These are phyloP conservation scores for Polypterus senegalus DNA, from an alignment of 2,113 vertebrate species.

Conservation along the genomic window DNA sequence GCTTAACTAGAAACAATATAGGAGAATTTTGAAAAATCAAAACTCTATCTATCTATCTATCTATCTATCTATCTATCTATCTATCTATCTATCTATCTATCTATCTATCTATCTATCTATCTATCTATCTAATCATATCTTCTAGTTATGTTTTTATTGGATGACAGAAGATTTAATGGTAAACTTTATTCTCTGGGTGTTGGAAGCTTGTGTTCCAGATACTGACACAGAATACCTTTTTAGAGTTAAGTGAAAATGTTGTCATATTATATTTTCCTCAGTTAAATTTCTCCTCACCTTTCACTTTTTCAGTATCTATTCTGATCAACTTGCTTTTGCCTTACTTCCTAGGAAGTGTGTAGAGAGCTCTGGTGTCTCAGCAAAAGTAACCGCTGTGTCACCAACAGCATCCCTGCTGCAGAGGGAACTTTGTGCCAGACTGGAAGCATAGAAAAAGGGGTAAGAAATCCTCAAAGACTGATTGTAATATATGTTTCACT, in stretches of 20 bases:
- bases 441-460: slow-evolving; percentile 91
- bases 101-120: too few species aligned
- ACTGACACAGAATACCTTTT: not conserved
- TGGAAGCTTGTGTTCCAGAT: slow-evolving; percentile 18
- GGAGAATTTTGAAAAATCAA: not conserved
- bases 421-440: slow-evolving; percentile 94
- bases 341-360: slow-evolving; percentile 99
- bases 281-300: not conserved
- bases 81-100: too few species aligned
- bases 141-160: too few species aligned
- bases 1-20: not conserved
- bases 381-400: slow-evolving; percentile 98
- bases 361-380: slow-evolving; percentile 99
- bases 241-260: not conserved
- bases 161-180: not conserved
- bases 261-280: too few species aligned
- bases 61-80: too few species aligned
- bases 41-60: too few species aligned
- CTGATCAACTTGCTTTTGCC: slow-evolving; percentile 94
- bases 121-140: too few species aligned
- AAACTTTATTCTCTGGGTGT: not conserved
- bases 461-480: slow-evolving; percentile 38
- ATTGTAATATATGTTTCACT: slow-evolving; percentile 13
- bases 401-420: slow-evolving; percentile 95
- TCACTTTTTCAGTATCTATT: slow-evolving; percentile 31